phyloP scores from a whole-genome alignment of 2,888 invertebrate species.

The Sisyra nigra region DNA sequence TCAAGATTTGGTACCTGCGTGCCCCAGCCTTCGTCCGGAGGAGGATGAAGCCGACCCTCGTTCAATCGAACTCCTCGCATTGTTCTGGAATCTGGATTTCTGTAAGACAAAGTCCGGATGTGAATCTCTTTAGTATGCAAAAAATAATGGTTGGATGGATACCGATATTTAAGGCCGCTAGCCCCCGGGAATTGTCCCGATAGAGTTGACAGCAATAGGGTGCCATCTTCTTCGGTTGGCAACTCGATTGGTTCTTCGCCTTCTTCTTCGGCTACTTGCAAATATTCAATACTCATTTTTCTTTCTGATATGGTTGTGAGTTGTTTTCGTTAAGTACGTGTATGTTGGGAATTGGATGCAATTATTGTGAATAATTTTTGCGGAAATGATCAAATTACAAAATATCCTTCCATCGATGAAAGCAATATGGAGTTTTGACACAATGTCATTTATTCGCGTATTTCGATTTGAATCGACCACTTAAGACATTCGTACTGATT shows the following conservation, averaged over 20 bases:
- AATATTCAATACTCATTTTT: conserved; percentile 38
- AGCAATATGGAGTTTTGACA: too few relatives aligned
- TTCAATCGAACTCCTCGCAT: conserved; percentile 79
- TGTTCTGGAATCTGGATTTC: conserved; percentile 78
- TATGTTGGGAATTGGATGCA: too few relatives aligned
- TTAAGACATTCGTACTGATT: too few relatives aligned
- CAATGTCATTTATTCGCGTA: too few relatives aligned
- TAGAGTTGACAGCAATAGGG: conserved; percentile 79
- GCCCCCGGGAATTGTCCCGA: conserved; percentile 96
- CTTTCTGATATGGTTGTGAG: background rate
- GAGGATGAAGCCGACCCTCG: conserved; percentile 85
- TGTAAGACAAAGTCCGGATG: conserved; percentile 16
- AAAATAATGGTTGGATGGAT: background rate
- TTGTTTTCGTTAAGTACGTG: too few relatives aligned
- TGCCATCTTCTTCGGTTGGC: conserved; percentile 90
- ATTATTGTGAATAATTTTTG: too few relatives aligned
- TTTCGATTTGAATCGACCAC: too few relatives aligned
- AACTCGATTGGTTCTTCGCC: conserved; percentile 92
- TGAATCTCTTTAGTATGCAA: background rate
- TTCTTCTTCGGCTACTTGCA: conserved; percentile 93
- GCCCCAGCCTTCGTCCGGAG: conserved; percentile 78
- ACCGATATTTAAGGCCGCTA: conserved; percentile 80
- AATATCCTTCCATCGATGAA: too few relatives aligned
- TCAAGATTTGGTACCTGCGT: conserved; percentile 29
- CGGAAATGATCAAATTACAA: too few relatives aligned